Percentiles rank a stretch among this genome's conserved stretches.
phyloP scores from a whole-genome alignment of 2,888 invertebrate genomes.

The Drosophila borealis region DNA sequence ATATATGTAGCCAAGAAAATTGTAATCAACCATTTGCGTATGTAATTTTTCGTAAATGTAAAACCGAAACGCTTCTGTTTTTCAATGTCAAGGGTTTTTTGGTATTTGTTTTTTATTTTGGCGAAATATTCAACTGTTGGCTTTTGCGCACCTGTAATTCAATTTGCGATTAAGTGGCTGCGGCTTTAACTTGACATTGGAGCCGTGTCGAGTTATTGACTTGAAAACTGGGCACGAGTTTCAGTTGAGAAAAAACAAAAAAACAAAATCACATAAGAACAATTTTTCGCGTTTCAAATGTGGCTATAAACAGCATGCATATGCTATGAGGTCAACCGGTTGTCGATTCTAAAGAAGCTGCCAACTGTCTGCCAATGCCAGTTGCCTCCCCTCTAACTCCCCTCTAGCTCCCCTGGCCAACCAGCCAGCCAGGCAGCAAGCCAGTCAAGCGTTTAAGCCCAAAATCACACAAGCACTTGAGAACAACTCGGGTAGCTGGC shows the following conservation, averaged over 20 bases:
- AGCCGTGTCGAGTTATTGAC: conserved; percentile 63
- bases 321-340: conserved; percentile 77
- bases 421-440: conserved; percentile 1
- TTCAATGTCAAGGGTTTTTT: conserved; percentile 44
- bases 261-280: conserved; percentile 44
- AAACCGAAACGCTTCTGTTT: not conserved
- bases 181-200: conserved; percentile 65
- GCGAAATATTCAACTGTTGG: conserved; percentile 9
- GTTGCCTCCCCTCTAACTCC: not conserved
- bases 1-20: too few species aligned
- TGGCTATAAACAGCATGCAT: conserved; percentile 63
- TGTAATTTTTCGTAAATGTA: not conserved
- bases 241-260: conserved; percentile 18
- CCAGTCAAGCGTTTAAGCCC: conserved; percentile 11
- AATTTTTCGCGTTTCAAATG: conserved; percentile 41
- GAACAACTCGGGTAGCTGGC: conserved; percentile 12
- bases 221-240: conserved; percentile 44
- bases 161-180: conserved; percentile 33
- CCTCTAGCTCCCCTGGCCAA: conserved; percentile 1
- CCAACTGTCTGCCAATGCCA: conserved; percentile 36
- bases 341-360: conserved; percentile 63
- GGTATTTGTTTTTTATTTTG: not conserved
- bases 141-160: conserved; percentile 24
- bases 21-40: too few species aligned
- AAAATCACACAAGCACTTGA: conserved; percentile 19